A percentile compares a stretch with the other conserved stretches of the same genome.
Conservation (phyloP, 2,888 invertebrate genomes). For the Ormyrus thymus region DNA sequence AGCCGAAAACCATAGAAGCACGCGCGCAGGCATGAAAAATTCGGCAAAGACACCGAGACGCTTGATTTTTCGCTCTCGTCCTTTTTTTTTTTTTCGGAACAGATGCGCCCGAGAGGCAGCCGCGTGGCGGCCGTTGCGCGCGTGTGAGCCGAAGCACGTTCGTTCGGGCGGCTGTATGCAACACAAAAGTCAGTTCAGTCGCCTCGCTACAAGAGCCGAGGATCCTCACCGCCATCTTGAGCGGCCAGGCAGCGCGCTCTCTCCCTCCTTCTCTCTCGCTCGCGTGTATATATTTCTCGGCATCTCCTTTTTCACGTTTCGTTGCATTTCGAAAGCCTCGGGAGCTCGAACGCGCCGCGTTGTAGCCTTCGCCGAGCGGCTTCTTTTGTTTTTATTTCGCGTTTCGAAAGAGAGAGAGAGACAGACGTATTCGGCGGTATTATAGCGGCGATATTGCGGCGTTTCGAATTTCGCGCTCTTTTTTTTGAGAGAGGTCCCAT, state of each 20-base stretch:
- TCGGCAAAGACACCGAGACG: too few relatives aligned
- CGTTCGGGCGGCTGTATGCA: too few relatives aligned
- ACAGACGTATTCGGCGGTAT: too few relatives aligned
- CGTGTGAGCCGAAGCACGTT: too few relatives aligned
- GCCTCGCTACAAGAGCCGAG: conserved; percentile 2
- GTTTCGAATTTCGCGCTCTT: conserved; percentile 34
- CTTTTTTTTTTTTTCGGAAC: too few relatives aligned
- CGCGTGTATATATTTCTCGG: conserved; percentile 16
- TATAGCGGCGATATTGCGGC: neutral
- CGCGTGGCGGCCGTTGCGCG: too few relatives aligned
- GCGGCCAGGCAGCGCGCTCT: conserved; percentile 5
- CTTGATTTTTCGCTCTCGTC: too few relatives aligned
- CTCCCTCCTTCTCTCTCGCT: neutral
- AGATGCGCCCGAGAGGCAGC: too few relatives aligned
- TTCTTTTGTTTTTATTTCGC: conserved; percentile 17
- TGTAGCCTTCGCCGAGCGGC: conserved; percentile 7
- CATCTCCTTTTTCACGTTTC: conserved; percentile 44
- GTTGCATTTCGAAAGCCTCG: conserved; percentile 50
- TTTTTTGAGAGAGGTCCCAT: neutral
- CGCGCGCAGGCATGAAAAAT: too few relatives aligned
- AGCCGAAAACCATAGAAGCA: too few relatives aligned
- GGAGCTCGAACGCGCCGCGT: conserved; percentile 3
- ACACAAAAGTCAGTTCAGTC: neutral
- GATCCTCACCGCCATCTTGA: conserved; percentile 51
- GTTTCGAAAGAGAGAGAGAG: conserved; percentile 27